Conservation (phyloP, 2,888 invertebrate species). For the Scaeva pyrastri region DNA sequence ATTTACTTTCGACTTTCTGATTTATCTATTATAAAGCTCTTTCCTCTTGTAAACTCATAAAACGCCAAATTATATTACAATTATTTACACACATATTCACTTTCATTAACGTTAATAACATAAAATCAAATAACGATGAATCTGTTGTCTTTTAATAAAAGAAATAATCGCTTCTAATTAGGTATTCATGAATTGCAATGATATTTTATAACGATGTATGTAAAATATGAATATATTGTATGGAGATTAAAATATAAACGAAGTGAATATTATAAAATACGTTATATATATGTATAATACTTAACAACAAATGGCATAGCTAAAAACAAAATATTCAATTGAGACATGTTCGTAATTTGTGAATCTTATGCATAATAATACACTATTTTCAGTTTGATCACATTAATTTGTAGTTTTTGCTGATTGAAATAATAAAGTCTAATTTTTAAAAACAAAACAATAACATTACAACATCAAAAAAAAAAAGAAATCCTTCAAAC, state of each 20-base stretch:
- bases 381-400: constrained; percentile 72
- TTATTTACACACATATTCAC: constrained; percentile 31
- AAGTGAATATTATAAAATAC: constrained; percentile 7
- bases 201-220: background rate
- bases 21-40: no score
- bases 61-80: background rate
- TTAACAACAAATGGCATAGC: constrained; percentile 26
- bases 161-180: background rate
- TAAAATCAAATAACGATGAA: background rate
- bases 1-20: no score
- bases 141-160: background rate
- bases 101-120: background rate
- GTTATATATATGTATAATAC: constrained; percentile 17
- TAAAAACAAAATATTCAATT: constrained; percentile 28
- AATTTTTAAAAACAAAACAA: constrained; percentile 4
- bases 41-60: no score
- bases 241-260: constrained; percentile 2
- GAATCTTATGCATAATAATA: constrained; percentile 69
- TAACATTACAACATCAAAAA: constrained; percentile 8
- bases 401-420: constrained; percentile 55
- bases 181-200: background rate
- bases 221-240: background rate
- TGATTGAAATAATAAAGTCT: constrained; percentile 6
- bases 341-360: constrained; percentile 28
- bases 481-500: background rate